Percentiles rank a stretch among this genome's conserved stretches.
These are phyloP conservation scores for Eriocheir sinensis DNA, from an alignment of 1,140 invertebrate species.

Conservation along the genomic window DNA sequence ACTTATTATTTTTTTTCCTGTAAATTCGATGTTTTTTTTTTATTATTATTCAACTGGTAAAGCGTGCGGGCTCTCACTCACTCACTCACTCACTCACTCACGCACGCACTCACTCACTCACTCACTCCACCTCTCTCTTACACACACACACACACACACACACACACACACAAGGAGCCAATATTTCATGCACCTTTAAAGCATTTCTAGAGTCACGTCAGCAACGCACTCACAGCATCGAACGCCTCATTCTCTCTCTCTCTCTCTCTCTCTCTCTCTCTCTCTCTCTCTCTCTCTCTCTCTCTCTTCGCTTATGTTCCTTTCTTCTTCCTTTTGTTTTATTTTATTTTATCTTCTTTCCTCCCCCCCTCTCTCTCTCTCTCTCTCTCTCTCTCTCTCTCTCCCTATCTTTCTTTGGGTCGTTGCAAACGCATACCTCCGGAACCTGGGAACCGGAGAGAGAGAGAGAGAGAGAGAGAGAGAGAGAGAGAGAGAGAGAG, in stretches of 20 bases:
- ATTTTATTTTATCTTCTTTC: background rate
- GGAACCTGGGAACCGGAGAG: background rate
- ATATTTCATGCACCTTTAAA: background rate
- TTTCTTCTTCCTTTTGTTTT: background rate
- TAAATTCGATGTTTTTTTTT: too few relatives aligned
- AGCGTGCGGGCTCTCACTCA: slow-evolving; percentile 22
- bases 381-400: slow-evolving; percentile 33
- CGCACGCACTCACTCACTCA: slow-evolving; percentile 16
- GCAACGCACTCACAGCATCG: background rate
- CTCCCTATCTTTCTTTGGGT: background rate
- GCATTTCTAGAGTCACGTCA: background rate
- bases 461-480: too few relatives aligned
- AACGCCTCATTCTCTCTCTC: background rate
- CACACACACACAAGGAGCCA: background rate
- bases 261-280: slow-evolving; percentile 44
- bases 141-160: slow-evolving; percentile 47
- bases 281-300: slow-evolving; percentile 50
- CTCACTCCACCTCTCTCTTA: background rate
- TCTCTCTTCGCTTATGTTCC: background rate
- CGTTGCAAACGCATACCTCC: background rate
- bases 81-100: background rate
- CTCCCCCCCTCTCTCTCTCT: background rate
- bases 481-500: too few relatives aligned
- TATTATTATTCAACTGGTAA: too few relatives aligned
- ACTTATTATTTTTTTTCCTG: too few relatives aligned